Base-by-base conservation (phyloP, 2,797 vertebrate species). In the Rhinichthys osculus region DNA sequence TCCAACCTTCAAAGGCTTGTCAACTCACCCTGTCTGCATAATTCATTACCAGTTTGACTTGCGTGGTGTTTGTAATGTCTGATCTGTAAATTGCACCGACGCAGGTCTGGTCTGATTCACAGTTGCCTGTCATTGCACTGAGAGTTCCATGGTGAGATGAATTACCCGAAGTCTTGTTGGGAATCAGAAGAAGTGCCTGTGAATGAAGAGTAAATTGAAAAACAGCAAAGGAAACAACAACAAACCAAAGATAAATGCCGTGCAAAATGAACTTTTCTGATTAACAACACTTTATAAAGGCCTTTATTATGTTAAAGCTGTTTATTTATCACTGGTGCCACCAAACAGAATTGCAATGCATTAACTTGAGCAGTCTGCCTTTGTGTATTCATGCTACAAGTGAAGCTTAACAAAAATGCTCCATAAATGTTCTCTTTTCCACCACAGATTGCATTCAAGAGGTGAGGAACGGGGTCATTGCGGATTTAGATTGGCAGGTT, bases 41-140 rank as follows among this genome's bases (percentile, higher is more conserved):
- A 87, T 87, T 85, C 79, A 80, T 84, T 85, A 84, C 38, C 78
- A 70, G 83, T 62, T 78, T 74, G 73, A 70, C 86, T 85, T 66
- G 40, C 38, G 21, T 71, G 73, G 62, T 74, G 71, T 81, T 40
- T 81, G 83, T 84, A 78, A 76, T 57, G 82, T 85, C 78, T 81
- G 71, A 87, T 81, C 66, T 59, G 71, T 82, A 82, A 77, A 64
- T 78, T 71, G 78, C 44, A 54, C 62, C 3, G 40, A 84, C 42
- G 59, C 59, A 54, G 54, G 69, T 74, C 82, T 33, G 47, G 76
- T 83, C 66, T 84, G 47, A 87, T 83, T 87, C 81, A 35, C 81
- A 79, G 81, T 73, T 57, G 57, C 59, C 59, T 74, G 38, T 35
- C 47, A 73, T 76, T 83, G 77, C 82, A 81, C 57, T 69, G 70